Percentiles rank a stretch among this genome's conserved stretches.
phyloP scores from a whole-genome alignment of 1,140 invertebrate species.

The Drosophila sucinea region DNA sequence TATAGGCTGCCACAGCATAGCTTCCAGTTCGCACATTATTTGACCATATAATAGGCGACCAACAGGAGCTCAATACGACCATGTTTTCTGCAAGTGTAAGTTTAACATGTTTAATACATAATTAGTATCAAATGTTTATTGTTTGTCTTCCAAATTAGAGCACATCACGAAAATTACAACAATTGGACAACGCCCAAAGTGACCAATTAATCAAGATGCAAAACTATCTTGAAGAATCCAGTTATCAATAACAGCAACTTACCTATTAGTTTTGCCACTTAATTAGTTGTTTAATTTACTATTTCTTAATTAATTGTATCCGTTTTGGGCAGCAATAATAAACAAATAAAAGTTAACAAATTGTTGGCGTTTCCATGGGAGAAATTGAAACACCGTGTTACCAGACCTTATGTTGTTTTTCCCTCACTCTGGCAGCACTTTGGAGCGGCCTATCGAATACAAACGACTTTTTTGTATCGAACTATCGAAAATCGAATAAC shows the following conservation, averaged over 20 bases:
- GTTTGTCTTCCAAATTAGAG: constrained; percentile 11
- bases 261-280: not conserved
- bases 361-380: not conserved
- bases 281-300: not conserved
- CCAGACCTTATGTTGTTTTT: not conserved
- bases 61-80: constrained; percentile 90
- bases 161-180: not conserved
- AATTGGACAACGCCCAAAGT: constrained; percentile 13
- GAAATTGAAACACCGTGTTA: not conserved
- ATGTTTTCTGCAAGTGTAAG: constrained; percentile 81
- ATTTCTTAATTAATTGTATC: too few species aligned
- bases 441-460: not conserved
- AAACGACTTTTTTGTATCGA: too few species aligned
- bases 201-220: not conserved
- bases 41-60: constrained; percentile 94
- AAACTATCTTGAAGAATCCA: not conserved
- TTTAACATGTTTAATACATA: not conserved
- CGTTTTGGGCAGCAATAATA: not conserved
- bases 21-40: constrained; percentile 90
- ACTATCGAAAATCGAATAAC: too few species aligned
- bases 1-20: constrained; percentile 90
- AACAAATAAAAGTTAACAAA: constrained; percentile 9
- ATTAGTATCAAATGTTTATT: not conserved
- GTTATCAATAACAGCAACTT: not conserved
- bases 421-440: not conserved